A percentile compares a stretch with the other conserved stretches of the same genome.
Conservation (phyloP, 1,140 invertebrate species). For the Drosophila sproati region DNA sequence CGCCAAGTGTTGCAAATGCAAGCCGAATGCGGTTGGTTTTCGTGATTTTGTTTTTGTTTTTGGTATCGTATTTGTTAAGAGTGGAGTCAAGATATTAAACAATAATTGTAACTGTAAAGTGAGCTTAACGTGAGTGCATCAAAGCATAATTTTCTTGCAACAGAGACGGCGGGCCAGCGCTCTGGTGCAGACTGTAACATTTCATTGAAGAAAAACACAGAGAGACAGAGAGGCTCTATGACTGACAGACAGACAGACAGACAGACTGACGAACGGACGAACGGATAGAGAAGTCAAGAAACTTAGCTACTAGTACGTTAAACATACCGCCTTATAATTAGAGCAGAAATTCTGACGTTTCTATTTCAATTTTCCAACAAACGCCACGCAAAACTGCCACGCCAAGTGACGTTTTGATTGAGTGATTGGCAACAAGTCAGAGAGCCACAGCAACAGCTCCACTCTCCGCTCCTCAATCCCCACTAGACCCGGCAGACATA, state of each 20-base stretch:
- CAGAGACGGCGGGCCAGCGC: constrained; percentile 51
- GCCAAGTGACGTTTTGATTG: constrained; percentile 84
- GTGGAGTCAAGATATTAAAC: constrained; percentile 78
- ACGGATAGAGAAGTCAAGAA: constrained; percentile 70
- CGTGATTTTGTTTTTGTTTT: constrained; percentile 7
- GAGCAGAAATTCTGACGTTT: constrained; percentile 85
- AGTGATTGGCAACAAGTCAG: constrained; percentile 84
- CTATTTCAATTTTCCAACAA: constrained; percentile 84
- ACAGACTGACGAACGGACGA: constrained; percentile 46
- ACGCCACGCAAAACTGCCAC: constrained; percentile 81
- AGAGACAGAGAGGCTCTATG: constrained; percentile 46
- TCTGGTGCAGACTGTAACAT: constrained; percentile 60
- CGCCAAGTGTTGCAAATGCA: constrained; percentile 75
- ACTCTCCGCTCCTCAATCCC: neutral
- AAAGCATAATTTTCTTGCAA: constrained; percentile 83
- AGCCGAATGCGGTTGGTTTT: constrained; percentile 45
- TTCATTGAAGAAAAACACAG: constrained; percentile 53
- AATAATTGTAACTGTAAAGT: constrained; percentile 84
- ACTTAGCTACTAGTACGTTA: constrained; percentile 69
- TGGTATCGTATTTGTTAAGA: constrained; percentile 59
- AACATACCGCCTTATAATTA: constrained; percentile 84
- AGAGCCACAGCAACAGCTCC: constrained; percentile 24
- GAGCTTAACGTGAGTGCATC: constrained; percentile 83
- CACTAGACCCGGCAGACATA: constrained; percentile 32
- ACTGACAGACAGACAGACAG: constrained; percentile 26